These are phyloP conservation scores for Sphaeramia orbicularis DNA, from an alignment of 2,797 vertebrate genomes.

Conservation along the genomic window DNA sequence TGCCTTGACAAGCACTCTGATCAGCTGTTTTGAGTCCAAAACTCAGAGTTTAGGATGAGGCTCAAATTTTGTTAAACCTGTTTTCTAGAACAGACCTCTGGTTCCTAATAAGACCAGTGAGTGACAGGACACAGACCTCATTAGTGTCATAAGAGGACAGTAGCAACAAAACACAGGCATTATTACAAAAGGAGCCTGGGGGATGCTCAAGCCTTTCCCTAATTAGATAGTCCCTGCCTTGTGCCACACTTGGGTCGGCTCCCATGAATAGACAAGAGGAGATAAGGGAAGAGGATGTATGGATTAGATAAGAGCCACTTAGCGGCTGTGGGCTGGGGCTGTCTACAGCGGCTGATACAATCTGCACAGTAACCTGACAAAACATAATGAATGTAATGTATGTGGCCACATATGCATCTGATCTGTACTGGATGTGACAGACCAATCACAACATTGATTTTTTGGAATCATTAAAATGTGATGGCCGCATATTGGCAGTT, in stretches of 20 bases:
- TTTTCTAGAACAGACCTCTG: background rate
- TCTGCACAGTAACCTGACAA: slow-evolving; percentile 23
- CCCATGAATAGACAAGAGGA: slow-evolving; percentile 63
- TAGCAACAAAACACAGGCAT: slow-evolving; percentile 55
- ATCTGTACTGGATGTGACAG: background rate
- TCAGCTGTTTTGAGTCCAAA: no score
- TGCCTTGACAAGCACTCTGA: no score
- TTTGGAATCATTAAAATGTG: background rate
- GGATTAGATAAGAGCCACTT: slow-evolving; percentile 81
- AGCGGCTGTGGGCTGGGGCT: slow-evolving; percentile 49
- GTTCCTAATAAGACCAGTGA: slow-evolving; percentile 5
- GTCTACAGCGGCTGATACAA: slow-evolving; percentile 33
- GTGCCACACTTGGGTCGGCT: slow-evolving; percentile 60
- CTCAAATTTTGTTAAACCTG: no score
- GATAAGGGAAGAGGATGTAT: slow-evolving; percentile 75
- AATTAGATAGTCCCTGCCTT: slow-evolving; percentile 73
- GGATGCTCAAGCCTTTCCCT: slow-evolving; percentile 61
- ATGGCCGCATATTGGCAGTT: background rate
- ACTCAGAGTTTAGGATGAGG: no score
- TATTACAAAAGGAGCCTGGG: slow-evolving; percentile 59
- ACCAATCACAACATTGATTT: background rate
- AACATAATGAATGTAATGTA: background rate
- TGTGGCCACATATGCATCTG: background rate
- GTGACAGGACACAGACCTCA: slow-evolving; percentile 58
- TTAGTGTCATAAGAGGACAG: slow-evolving; percentile 52